Percentiles rank a stretch among this genome's conserved stretches.
Conservation (phyloP, 2,113 vertebrate genomes). For the Neotragus pygmaeus region DNA sequence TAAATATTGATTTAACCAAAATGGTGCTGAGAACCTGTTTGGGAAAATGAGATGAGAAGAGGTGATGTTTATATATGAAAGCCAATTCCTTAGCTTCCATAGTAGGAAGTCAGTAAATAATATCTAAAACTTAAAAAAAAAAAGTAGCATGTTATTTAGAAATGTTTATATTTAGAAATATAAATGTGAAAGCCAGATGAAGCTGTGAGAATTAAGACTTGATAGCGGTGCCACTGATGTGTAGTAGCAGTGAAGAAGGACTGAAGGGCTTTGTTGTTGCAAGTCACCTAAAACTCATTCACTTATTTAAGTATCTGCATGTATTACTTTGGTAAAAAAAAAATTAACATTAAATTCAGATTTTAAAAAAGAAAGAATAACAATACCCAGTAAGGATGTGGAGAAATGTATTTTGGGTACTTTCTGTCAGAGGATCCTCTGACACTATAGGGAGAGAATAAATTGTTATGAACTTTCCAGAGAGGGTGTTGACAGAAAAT, state of each 20-base stretch:
- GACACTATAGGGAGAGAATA: neutral
- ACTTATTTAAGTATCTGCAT: neutral
- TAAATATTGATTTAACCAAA: slow-evolving; percentile 13
- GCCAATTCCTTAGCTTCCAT: neutral
- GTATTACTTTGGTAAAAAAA: neutral
- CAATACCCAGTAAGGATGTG: neutral
- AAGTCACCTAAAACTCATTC: neutral
- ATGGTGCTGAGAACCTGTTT: neutral
- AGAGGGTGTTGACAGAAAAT: neutral
- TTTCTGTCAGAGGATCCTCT: neutral
- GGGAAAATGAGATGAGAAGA: neutral
- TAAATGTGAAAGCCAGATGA: neutral
- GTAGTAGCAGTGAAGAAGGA: too few relatives aligned
- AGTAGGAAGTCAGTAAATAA: neutral
- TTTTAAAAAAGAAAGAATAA: neutral
- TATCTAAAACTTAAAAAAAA: neutral
- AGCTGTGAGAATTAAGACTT: neutral
- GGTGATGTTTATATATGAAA: neutral
- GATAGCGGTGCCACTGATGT: too few relatives aligned
- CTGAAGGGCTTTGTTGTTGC: neutral
- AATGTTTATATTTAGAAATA: neutral
- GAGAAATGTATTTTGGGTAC: neutral
- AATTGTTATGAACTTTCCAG: neutral
- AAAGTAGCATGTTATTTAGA: neutral
- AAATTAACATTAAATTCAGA: neutral